Conservation (phyloP, 2,113 vertebrate genomes). For the Brevimyrus niger region DNA sequence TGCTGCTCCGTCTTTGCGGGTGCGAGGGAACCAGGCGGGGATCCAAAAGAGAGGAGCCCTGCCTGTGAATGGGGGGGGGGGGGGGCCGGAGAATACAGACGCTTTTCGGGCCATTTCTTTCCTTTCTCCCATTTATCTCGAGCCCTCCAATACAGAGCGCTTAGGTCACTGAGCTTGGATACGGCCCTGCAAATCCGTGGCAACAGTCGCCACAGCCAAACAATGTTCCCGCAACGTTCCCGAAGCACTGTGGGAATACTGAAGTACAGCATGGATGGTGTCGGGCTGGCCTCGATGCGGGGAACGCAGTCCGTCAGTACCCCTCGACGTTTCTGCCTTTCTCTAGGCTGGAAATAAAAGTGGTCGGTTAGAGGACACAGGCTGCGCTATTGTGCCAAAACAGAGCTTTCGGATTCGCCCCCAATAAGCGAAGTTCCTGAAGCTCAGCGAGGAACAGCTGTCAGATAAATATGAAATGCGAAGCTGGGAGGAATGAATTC, state of each 20-base stretch:
- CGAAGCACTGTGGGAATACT: background rate
- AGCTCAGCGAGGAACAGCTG: conserved; percentile 11
- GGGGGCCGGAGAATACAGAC: background rate
- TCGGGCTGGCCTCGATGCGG: background rate
- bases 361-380: background rate
- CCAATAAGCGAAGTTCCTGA: conserved; percentile 1
- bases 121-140: background rate
- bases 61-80: background rate
- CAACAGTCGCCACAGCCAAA: background rate
- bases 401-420: background rate
- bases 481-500: conserved; percentile 9
- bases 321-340: background rate
- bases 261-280: background rate
- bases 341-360: background rate
- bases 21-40: background rate
- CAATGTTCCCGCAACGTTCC: background rate
- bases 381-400: background rate
- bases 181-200: background rate
- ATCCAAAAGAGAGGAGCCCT: background rate
- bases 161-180: background rate
- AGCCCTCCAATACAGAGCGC: background rate
- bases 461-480: conserved; percentile 10
- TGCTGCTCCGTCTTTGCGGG: conserved; percentile 29
- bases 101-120: background rate
- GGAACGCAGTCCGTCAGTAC: background rate